These are phyloP conservation scores for Macrocentrus cingulum DNA, from an alignment of 1,140 invertebrate species.

Conservation along the genomic window DNA sequence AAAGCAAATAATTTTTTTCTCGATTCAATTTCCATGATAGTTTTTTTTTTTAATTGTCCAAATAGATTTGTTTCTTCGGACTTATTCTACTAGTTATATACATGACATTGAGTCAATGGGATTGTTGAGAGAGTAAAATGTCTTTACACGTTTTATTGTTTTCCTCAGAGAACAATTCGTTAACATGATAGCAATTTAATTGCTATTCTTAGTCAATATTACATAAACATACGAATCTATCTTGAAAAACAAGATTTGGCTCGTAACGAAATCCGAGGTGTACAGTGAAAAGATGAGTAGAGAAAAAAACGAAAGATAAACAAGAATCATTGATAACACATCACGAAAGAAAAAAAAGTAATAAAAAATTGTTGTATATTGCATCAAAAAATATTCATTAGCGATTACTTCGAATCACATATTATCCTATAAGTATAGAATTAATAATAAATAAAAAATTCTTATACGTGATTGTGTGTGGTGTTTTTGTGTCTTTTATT, in stretches of 20 bases:
- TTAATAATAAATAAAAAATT: constrained; percentile 40
- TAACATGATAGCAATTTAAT: constrained; percentile 14
- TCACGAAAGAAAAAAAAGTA: constrained; percentile 4
- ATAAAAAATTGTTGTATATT: constrained; percentile 29
- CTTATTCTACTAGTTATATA: too few species aligned
- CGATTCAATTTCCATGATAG: neutral
- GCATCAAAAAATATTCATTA: constrained; percentile 34
- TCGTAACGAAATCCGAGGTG: constrained; percentile 15
- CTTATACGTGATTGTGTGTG: constrained; percentile 36
- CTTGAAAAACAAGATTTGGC: constrained; percentile 18
- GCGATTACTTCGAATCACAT: constrained; percentile 31
- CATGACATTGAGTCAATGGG: too few species aligned
- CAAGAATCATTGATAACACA: constrained; percentile 21
- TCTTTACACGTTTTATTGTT: constrained; percentile 8
- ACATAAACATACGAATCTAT: constrained; percentile 33
- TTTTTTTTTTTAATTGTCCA: too few species aligned
- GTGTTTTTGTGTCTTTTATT: constrained; percentile 36
- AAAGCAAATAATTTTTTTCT: constrained; percentile 21
- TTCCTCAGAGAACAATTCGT: constrained; percentile 3
- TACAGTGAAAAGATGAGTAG: constrained; percentile 2
- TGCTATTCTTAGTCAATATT: constrained; percentile 38
- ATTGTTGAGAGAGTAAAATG: neutral
- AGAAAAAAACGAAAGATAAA: constrained; percentile 20
- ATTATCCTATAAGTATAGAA: constrained; percentile 39
- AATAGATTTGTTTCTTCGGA: too few species aligned